Base-by-base conservation (phyloP, 2,888 invertebrate genomes). In the Drosophila greeni region DNA sequence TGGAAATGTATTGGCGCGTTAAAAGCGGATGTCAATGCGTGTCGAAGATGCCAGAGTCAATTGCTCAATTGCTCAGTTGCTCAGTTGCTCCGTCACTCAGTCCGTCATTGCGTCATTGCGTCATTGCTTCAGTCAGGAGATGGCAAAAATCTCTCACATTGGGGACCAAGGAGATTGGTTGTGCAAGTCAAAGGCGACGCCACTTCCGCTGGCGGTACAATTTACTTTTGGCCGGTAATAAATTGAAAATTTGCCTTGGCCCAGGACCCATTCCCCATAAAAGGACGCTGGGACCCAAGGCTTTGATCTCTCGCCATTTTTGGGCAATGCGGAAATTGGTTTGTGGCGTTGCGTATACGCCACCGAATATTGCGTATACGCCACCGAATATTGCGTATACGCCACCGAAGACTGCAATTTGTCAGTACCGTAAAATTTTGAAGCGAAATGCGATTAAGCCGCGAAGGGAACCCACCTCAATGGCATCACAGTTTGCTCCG, bases 401-500 rank as follows among this genome's bases (percentile, higher is more conserved):
- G 39, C 33, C 26, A 31, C 26, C 49, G 24, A 16, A 7, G 31
- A 26, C 18, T 66, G 62, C 64, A 33, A 26, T 20, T 37, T 16
- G 29, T 18, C 45, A 47, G 45, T 23, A 40, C 18, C 20, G 23
- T 18, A 12, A 29, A 34, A 49, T 29, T 11, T 16, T 23, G n/a
- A 7, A 12, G 11, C 48, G 16, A 48, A 61, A 61, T 61, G 49
- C 34, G 33, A 60, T 61, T 61, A 61, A 60, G 39, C 16, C n/a
- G 59, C 26, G 5, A 14, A 16, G 11, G 26, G 40, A 18, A 47
- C 85, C 86, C 88, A 90, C 86, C 91, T 89, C 56, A 90, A 90
- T 49, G 91, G 90, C 80, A 93, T 90, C 76, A 93, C 92, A 20
- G 93, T 92, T 66, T 90, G 89, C 67, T 92, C 91, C 6, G 90